Percentiles rank a stretch among this genome's conserved stretches.
phyloP scores from a whole-genome alignment of 2,113 vertebrate genomes.

The Sapajus apella region DNA sequence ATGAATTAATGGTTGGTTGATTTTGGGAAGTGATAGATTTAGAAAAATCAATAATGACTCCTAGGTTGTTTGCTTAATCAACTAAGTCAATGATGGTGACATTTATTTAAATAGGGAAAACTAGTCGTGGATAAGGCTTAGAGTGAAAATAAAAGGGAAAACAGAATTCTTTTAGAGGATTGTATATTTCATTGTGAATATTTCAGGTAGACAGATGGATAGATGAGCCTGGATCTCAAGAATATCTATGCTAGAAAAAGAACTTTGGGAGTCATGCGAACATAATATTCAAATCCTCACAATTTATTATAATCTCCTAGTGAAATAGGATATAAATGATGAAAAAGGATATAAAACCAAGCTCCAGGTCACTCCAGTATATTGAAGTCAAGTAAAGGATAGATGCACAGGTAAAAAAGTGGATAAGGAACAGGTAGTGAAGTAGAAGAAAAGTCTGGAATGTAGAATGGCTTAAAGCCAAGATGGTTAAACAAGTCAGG shows the following conservation, averaged over 20 bases:
- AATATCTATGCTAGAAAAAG: not conserved
- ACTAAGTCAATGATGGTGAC: not conserved
- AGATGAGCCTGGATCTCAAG: not conserved
- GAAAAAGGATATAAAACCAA: not conserved
- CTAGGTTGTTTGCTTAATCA: not conserved
- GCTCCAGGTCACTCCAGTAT: not conserved
- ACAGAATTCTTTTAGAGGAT: not conserved
- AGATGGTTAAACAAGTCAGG: not conserved
- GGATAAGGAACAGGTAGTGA: not conserved
- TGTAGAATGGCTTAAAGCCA: not conserved
- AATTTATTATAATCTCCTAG: not conserved
- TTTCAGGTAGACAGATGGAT: not conserved
- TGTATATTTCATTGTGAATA: not conserved
- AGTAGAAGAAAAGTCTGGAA: not conserved
- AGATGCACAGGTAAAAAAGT: not conserved
- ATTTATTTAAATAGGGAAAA: not conserved
- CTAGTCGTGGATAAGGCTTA: not conserved
- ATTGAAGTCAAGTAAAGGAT: not conserved
- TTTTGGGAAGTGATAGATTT: not conserved
- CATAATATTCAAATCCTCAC: not conserved
- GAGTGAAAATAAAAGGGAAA: not conserved
- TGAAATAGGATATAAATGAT: not conserved
- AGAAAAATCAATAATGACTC: not conserved
- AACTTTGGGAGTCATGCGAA: not conserved
- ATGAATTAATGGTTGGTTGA: not conserved